Base-by-base conservation (phyloP, 2,113 vertebrate genomes). In the Patagioenas fasciata region DNA sequence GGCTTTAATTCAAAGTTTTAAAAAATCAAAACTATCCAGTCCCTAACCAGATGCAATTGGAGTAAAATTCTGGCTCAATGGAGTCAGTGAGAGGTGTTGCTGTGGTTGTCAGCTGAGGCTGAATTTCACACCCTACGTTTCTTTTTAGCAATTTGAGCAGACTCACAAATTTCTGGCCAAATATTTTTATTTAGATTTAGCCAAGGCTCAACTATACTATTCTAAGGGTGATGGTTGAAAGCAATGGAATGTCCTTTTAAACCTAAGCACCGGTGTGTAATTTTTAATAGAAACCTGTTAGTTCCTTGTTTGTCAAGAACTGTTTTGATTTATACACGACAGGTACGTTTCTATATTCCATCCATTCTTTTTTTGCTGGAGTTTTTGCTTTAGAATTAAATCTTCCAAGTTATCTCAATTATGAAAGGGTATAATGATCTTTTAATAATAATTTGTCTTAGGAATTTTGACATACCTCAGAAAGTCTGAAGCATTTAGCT, bases 401-500 rank as follows among this genome's bases (percentile, higher is more conserved):
- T 47, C 56, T 44, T 77, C 29, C 16, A 64, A 17, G 23, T 66
- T 83, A 19, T 57, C 57, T 79, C 40, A 23, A 2, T 66, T 54
- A 31, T 14, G 21, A 24, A 24, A 6, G 16, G 44, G 6, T 61
- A 64, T 42, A 24, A n/a, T 53, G 28, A 48, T n/a, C 28, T 82
- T 73, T 80, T 36, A 83, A 54, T 42, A 50, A 23, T 47, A 50
- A 17, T 82, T 54, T 88, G 56, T 58, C 34, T 71, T 88, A 89
- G 26, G 20, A 54, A 29, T 89, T 85, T 82, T 89, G 29, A 73
- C 7, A 4, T 70, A 38, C 3, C 19, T 72, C 51, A 53, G 34
- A 62, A 90, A 88, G 48, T 61, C 50, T 75, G 51, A 66, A 73
- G 40, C 72, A 66, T 73, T 89, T 38, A 56, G 26, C 50, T 91